Evolutionary conservation across 2,113 vertebrate species (phyloP), one percentile per base, ranked within the genome.

Genomic region (Nothocercus nigrocapillus): DNA sequence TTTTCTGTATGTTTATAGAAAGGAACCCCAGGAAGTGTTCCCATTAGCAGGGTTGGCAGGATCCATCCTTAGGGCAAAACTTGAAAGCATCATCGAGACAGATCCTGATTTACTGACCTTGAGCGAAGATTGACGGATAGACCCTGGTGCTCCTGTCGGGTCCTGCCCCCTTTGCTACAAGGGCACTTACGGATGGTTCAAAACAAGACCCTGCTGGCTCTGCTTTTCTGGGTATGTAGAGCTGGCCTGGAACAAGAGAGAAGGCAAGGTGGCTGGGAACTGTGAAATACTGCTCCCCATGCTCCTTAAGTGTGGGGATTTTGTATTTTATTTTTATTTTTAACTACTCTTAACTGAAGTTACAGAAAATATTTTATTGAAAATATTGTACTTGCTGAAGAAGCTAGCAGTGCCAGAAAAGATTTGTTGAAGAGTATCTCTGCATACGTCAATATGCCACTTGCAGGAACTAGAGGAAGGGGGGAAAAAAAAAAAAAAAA

Each of bases 111-210:
- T 81, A 54, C 30, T 18, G 22, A 7, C 5, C 1, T 13, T 0
- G 0, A 7, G 20, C 42, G 69, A 62, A 81, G 49, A 44, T 44
- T 13, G 44, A 44, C 34, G 1, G 0, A 3, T 1, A 27, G 42
- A 30, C 11, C 11, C 9, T 67, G 0, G 0, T 17, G 24, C 24
- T 27, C 22, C 64, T n/a, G 0, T 3, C 56, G 45, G 18, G 27
- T 56, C 62, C 34, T 83, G 59, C 38, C 30, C 3, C 4, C 13
- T 34, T 42, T 70, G 19, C 3, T 10, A n/a, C 7, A 12, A 27
- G 18, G 42, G 3, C 5, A 1, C 22, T 59, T 64, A 18, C 28
- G 47, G 24, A 27, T 13, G 17, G 7, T 38, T 15, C 9, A 27
- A 28, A 69, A 77, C 53, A 16, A 51, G 82, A 38, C 24, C 6